Percentiles rank a stretch among this genome's conserved stretches.
Evolutionary conservation across 2,797 vertebrate genomes (phyloP).

Genomic region (Tapera naevia): DNA sequence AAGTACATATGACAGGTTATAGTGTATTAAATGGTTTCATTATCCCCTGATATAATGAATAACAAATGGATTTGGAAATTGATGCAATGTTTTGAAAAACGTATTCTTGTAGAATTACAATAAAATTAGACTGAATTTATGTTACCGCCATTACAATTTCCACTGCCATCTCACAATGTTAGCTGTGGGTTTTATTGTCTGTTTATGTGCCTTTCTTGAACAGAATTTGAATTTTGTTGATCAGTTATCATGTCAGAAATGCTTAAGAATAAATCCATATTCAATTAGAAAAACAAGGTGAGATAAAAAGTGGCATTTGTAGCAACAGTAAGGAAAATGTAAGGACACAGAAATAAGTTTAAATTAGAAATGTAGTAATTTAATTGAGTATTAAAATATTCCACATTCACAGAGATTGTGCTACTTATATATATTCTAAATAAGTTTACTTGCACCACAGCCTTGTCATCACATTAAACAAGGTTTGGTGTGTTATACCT

Average conservation of each 20-base stretch:
- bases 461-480: neutral
- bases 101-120: slow-evolving; percentile 34
- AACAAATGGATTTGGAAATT: slow-evolving; percentile 61
- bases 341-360: neutral
- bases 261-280: slow-evolving; percentile 16
- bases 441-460: neutral
- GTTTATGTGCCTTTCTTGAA: neutral
- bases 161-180: neutral
- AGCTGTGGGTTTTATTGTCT: slow-evolving; percentile 5
- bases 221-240: slow-evolving; percentile 29
- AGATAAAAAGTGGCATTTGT: neutral
- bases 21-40: slow-evolving; percentile 67
- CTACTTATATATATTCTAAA: neutral
- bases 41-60: slow-evolving; percentile 54
- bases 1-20: slow-evolving; percentile 55
- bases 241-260: neutral
- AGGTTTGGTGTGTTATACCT: neutral
- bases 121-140: slow-evolving; percentile 58
- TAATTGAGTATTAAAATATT: neutral
- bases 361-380: neutral
- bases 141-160: slow-evolving; percentile 20
- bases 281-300: neutral
- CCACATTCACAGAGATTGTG: neutral
- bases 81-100: slow-evolving; percentile 59
- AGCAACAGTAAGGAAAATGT: neutral